phyloP scores from a whole-genome alignment of 2,888 invertebrate genomes.

The Hyppa rectilinea region DNA sequence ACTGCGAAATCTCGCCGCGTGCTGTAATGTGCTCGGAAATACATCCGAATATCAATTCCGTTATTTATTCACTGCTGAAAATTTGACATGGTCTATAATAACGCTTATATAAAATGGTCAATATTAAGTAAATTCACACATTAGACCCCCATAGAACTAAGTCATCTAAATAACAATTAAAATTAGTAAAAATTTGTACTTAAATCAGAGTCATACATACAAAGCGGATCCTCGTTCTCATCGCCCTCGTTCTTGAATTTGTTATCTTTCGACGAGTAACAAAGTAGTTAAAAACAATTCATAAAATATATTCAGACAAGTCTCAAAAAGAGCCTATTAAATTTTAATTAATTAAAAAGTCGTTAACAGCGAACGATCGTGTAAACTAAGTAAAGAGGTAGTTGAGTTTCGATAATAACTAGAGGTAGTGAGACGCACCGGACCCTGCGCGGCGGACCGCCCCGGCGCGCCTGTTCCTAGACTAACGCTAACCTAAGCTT shows the following conservation, averaged over 20 bases:
- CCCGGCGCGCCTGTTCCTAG: constrained; percentile 82
- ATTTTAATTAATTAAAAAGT: constrained; percentile 81
- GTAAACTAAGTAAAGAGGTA: constrained; percentile 90
- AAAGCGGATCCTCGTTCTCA: constrained; percentile 77
- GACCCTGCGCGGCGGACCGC: constrained; percentile 88
- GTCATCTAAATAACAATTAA: constrained; percentile 89
- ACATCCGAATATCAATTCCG: background rate
- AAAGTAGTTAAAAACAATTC: constrained; percentile 84
- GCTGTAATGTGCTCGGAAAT: background rate
- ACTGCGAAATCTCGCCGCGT: background rate
- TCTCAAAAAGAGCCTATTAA: constrained; percentile 83
- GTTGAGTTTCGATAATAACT: constrained; percentile 88
- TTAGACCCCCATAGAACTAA: constrained; percentile 80
- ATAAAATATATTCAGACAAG: constrained; percentile 90
- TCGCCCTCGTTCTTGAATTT: constrained; percentile 42
- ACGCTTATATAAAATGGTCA: constrained; percentile 75
- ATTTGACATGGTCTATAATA: constrained; percentile 82
- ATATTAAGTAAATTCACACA: constrained; percentile 77
- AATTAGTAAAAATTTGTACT: constrained; percentile 90
- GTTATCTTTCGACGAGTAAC: constrained; percentile 79
- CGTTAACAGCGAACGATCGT: constrained; percentile 85
- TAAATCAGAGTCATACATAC: constrained; percentile 87
- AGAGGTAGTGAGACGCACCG: constrained; percentile 83
- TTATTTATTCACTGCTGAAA: constrained; percentile 57
- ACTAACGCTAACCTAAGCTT: constrained; percentile 80